A percentile compares a stretch with the other conserved stretches of the same genome.
phyloP scores from a whole-genome alignment of 2,888 invertebrate species.

The Tryphoninae sp. region DNA sequence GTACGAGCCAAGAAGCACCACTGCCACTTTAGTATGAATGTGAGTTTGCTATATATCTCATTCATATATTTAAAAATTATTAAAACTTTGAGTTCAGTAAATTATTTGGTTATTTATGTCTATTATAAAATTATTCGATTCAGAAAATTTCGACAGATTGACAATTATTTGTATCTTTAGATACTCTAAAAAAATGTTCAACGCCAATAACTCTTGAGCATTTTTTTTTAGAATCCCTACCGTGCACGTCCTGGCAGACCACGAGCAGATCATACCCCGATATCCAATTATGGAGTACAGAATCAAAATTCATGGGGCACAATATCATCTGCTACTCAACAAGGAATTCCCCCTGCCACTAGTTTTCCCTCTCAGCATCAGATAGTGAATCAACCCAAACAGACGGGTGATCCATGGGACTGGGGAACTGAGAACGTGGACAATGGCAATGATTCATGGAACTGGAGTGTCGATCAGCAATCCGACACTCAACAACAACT shows the following conservation, averaged over 20 bases:
- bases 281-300: constrained; percentile 71
- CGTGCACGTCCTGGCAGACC: constrained; percentile 75
- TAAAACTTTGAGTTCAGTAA: constrained; percentile 6
- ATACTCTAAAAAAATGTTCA: no score
- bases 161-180: no score
- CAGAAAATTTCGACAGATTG: no score
- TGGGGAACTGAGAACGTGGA: constrained; percentile 74
- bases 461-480: constrained; percentile 79
- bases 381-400: constrained; percentile 67
- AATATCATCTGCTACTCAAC: constrained; percentile 65
- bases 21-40: constrained; percentile 72
- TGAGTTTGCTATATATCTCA: constrained; percentile 65
- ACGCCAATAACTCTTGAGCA: no score
- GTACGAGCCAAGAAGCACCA: constrained; percentile 64
- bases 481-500: constrained; percentile 69
- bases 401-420: constrained; percentile 74
- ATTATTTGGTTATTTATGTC: constrained; percentile 18
- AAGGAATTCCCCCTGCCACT: constrained; percentile 62
- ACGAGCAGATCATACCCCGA: constrained; percentile 73
- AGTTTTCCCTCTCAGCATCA: constrained; percentile 68
- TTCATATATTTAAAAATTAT: constrained; percentile 7
- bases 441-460: constrained; percentile 79
- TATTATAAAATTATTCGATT: constrained; percentile 11
- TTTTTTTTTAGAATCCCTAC: constrained; percentile 76
- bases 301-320: constrained; percentile 76